These are phyloP conservation scores for Pampus argenteus DNA, from an alignment of 2,797 vertebrate species.

Conservation along the genomic window DNA sequence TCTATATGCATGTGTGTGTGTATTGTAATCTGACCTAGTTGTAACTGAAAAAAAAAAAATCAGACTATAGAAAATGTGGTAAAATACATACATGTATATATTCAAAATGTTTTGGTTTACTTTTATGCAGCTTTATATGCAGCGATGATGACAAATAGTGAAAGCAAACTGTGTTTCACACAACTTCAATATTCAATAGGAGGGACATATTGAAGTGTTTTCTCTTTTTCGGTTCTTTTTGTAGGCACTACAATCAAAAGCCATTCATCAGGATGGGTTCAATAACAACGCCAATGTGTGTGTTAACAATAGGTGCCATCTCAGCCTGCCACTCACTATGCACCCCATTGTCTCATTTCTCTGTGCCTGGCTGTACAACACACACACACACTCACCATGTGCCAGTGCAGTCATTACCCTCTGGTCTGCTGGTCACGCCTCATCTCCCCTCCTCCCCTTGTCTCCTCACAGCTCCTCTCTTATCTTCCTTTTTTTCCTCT, in stretches of 20 bases:
- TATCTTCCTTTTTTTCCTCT: background rate
- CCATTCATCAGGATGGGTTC: conserved; percentile 49
- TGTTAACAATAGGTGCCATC: conserved; percentile 73
- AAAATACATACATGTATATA: background rate
- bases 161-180: background rate
- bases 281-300: conserved; percentile 39
- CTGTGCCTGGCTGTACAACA: conserved; percentile 49
- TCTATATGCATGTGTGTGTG: conserved; percentile 28
- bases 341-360: conserved; percentile 57
- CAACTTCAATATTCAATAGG: background rate
- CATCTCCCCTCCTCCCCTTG: conserved; percentile 21
- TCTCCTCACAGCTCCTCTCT: background rate
- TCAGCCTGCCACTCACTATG: conserved; percentile 62
- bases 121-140: background rate
- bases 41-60: conserved; percentile 37
- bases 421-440: conserved; percentile 49
- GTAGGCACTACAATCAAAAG: conserved; percentile 41
- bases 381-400: conserved; percentile 31
- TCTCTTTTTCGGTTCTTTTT: background rate
- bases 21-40: conserved; percentile 55
- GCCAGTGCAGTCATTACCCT: conserved; percentile 47
- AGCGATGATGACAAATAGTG: background rate
- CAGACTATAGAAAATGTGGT: conserved; percentile 19
- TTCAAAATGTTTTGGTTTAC: background rate
- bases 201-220: background rate